These are phyloP conservation scores for Acromyrmex heyeri DNA, from an alignment of 1,140 invertebrate species.

Conservation along the genomic window DNA sequence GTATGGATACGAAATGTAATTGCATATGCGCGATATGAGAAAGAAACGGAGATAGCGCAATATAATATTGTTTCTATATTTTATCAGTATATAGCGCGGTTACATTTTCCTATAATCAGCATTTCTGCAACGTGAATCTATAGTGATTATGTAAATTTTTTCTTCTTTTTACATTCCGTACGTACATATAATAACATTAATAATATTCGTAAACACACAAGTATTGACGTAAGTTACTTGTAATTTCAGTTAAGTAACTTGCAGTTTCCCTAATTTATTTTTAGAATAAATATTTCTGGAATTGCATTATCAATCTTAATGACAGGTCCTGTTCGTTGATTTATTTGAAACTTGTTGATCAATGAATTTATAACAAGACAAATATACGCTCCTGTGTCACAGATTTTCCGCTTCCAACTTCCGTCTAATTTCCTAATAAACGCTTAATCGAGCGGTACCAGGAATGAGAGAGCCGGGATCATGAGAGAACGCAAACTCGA, in stretches of 20 bases:
- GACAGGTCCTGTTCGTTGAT: neutral
- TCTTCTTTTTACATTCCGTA: too few relatives aligned
- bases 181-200: neutral
- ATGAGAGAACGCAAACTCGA: neutral
- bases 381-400: neutral
- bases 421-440: conserved; percentile 7
- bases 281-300: neutral
- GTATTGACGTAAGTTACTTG: neutral
- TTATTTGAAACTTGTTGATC: too few relatives aligned
- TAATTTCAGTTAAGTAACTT: neutral
- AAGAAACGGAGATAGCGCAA: too few relatives aligned
- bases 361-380: neutral
- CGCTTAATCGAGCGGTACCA: neutral
- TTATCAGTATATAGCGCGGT: too few relatives aligned
- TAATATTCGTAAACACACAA: neutral
- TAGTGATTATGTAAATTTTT: too few relatives aligned
- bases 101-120: too few relatives aligned
- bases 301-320: neutral
- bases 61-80: too few relatives aligned
- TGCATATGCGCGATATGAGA: too few relatives aligned
- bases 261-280: neutral
- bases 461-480: conserved; percentile 6
- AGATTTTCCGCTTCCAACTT: neutral
- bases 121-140: too few relatives aligned
- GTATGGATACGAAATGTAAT: too few relatives aligned